phyloP scores from a whole-genome alignment of 1,140 invertebrate genomes.

The Solen grandis region DNA sequence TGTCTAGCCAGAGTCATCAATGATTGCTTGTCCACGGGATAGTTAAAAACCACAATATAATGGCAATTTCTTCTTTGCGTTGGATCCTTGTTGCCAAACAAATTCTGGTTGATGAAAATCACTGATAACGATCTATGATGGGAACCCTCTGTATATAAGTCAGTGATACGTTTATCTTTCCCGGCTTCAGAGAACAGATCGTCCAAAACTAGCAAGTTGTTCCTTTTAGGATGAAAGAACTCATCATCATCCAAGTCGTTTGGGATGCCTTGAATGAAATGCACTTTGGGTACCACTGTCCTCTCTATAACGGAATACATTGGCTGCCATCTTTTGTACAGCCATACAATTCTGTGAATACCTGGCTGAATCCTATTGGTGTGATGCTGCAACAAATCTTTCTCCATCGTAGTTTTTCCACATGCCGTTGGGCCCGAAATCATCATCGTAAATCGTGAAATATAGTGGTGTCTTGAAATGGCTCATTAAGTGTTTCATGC shows the following conservation, averaged over 20 bases:
- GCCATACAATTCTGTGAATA: constrained; percentile 12
- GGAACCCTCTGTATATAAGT: constrained; percentile 12
- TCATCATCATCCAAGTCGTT: constrained; percentile 1
- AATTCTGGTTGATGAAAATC: constrained; percentile 35
- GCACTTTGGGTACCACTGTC: background rate
- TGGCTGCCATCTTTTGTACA: constrained; percentile 35
- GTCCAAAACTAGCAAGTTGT: too few species aligned
- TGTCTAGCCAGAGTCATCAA: constrained; percentile 27
- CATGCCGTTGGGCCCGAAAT: too few species aligned
- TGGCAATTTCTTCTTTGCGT: too few species aligned
- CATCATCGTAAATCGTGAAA: too few species aligned
- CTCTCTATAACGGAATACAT: background rate
- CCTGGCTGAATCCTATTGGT: background rate
- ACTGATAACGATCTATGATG: constrained; percentile 32
- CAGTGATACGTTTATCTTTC: too few species aligned
- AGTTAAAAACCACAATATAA: constrained; percentile 22
- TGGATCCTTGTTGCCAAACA: constrained; percentile 20
- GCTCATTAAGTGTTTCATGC: too few species aligned
- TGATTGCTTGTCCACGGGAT: constrained; percentile 15
- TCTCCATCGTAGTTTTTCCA: background rate
- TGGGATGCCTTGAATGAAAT: constrained; percentile 20
- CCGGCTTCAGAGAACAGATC: too few species aligned
- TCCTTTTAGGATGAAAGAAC: constrained; percentile 16
- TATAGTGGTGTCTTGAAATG: too few species aligned
- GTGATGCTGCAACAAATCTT: constrained; percentile 5